phyloP scores from a whole-genome alignment of 2,797 vertebrate genomes.

The Harpagifer antarcticus region DNA sequence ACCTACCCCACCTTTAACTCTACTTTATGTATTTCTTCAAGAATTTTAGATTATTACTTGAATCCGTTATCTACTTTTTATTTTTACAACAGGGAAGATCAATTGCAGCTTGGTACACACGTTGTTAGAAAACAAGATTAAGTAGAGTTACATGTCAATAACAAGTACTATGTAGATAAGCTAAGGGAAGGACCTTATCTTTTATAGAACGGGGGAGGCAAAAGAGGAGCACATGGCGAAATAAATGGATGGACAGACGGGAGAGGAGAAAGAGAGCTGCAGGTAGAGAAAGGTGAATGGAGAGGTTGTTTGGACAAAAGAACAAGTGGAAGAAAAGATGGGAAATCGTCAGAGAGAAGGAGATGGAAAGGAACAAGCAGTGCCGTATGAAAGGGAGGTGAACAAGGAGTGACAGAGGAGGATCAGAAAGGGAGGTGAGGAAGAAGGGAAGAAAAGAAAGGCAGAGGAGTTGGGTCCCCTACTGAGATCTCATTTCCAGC shows the following conservation, averaged over 20 bases:
- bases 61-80: background rate
- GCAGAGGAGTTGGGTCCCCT: conserved; percentile 54
- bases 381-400: conserved; percentile 21
- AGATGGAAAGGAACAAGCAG: conserved; percentile 6
- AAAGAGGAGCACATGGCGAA: background rate
- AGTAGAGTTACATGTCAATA: background rate
- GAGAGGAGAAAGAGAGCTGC: conserved; percentile 1
- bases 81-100: conserved; percentile 5
- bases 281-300: conserved; percentile 8
- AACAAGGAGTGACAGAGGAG: conserved; percentile 25
- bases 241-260: conserved; percentile 28
- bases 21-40: background rate
- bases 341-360: conserved; percentile 4
- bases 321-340: conserved; percentile 7
- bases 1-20: background rate
- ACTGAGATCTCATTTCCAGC: conserved; percentile 81
- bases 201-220: conserved; percentile 1
- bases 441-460: conserved; percentile 60
- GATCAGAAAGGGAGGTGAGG: conserved; percentile 45
- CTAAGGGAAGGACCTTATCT: background rate
- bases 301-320: background rate
- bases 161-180: background rate
- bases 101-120: conserved; percentile 20
- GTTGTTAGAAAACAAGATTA: background rate
- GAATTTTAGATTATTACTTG: background rate